A percentile compares a stretch with the other conserved stretches of the same genome.
phyloP scores from a whole-genome alignment of 35 echinoderm and acorn worm species.

The Patiria miniata region DNA sequence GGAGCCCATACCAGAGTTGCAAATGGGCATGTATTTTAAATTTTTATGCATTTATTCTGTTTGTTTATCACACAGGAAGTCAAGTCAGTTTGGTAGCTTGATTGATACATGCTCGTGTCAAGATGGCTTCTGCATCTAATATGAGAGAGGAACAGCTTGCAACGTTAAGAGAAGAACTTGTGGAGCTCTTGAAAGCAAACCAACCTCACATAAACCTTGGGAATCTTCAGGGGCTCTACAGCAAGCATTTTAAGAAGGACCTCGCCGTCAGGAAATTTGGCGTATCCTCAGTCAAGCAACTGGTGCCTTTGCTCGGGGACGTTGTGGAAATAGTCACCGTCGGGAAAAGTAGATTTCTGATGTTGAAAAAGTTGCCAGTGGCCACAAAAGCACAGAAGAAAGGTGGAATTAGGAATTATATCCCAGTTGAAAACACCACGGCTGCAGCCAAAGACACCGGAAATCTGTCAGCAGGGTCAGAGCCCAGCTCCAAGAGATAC shows the following conservation, averaged over 20 bases:
- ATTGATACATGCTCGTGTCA: too few species aligned
- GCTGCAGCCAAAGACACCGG: too few species aligned
- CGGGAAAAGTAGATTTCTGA: background rate
- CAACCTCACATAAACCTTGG: background rate
- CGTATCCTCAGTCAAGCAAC: background rate
- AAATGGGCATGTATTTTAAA: too few species aligned
- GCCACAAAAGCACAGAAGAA: background rate
- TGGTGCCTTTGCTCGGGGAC: background rate
- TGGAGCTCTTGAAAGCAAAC: background rate
- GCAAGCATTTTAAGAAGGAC: background rate
- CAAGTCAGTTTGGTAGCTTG: too few species aligned
- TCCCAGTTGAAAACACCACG: too few species aligned
- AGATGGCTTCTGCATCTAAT: background rate
- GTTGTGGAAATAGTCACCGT: background rate
- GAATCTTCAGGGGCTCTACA: background rate
- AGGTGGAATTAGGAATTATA: too few species aligned
- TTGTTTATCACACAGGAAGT: too few species aligned
- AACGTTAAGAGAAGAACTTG: background rate
- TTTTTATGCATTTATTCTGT: too few species aligned
- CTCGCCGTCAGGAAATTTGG: background rate
- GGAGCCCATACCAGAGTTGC: too few species aligned
- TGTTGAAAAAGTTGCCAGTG: background rate
- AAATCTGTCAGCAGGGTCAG: too few species aligned
- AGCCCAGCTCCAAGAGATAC: too few species aligned
- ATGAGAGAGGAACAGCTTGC: constrained; percentile 7